Percentiles rank a stretch among this genome's conserved stretches.
These are phyloP conservation scores for Drosophila parvula DNA, from an alignment of 1,140 invertebrate genomes.

Conservation along the genomic window DNA sequence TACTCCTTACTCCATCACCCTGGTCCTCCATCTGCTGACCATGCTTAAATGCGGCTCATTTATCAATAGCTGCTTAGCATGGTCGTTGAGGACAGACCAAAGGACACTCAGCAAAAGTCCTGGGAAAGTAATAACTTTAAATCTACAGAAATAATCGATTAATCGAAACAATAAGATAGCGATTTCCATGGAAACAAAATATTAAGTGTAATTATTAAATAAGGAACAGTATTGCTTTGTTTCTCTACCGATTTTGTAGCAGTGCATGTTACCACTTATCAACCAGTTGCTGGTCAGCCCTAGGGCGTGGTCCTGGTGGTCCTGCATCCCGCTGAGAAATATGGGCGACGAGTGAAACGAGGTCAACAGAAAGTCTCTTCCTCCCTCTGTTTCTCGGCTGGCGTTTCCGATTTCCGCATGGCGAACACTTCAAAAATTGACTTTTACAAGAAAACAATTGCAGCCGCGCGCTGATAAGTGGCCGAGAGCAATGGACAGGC, in stretches of 20 bases:
- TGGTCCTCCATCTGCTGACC: conserved; percentile 61
- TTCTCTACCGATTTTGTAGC: neutral
- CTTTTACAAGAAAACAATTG: conserved; percentile 82
- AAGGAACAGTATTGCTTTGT: too few species aligned
- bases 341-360: conserved; percentile 41
- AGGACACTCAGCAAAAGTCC: conserved; percentile 5
- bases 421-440: conserved; percentile 79
- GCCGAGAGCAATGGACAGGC: conserved; percentile 54
- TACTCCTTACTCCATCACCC: neutral
- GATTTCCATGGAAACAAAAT: too few species aligned
- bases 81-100: neutral
- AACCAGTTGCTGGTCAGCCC: conserved; percentile 67
- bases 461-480: conserved; percentile 75
- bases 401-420: conserved; percentile 76
- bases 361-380: conserved; percentile 60
- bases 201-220: neutral
- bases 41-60: conserved; percentile 77
- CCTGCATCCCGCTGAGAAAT: conserved; percentile 10
- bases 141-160: too few species aligned
- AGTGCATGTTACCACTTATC: conserved; percentile 45
- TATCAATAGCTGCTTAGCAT: conserved; percentile 80
- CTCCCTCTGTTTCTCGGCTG: conserved; percentile 54
- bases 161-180: too few species aligned
- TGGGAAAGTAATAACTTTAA: too few species aligned
- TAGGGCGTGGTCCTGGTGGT: conserved; percentile 2